phyloP scores from a whole-genome alignment of 2,888 invertebrate species.

The Plebejus anna region DNA sequence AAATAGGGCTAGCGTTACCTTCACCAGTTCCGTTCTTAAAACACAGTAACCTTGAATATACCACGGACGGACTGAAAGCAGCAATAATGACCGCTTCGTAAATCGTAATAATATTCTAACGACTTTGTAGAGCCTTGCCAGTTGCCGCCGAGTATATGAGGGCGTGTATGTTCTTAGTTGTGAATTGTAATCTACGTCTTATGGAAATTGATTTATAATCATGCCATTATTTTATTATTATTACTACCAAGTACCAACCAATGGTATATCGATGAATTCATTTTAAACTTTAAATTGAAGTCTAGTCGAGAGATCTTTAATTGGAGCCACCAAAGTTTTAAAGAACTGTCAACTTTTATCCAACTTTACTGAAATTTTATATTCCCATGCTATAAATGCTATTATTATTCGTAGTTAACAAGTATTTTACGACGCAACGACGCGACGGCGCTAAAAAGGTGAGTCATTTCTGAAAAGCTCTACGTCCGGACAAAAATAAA shows the following conservation, averaged over 20 bases:
- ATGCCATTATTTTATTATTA: background rate
- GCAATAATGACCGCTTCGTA: conserved; percentile 10
- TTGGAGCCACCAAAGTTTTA: background rate
- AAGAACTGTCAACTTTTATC: background rate
- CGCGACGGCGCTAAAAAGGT: background rate
- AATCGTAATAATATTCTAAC: conserved; percentile 1
- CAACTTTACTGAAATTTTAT: background rate
- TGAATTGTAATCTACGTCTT: background rate
- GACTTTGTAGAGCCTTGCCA: background rate
- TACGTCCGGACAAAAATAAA: background rate
- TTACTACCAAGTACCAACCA: background rate
- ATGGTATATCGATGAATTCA: background rate
- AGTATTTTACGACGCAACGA: background rate
- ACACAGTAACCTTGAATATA: conserved; percentile 18
- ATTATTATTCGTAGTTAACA: background rate
- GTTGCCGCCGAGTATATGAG: background rate
- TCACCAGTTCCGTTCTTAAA: conserved; percentile 16
- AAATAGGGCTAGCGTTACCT: conserved; percentile 3
- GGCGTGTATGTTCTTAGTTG: background rate
- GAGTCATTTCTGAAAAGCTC: background rate
- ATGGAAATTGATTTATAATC: background rate
- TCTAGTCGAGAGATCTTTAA: background rate
- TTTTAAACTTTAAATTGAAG: no score
- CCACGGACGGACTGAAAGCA: background rate
- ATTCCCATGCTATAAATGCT: background rate